phyloP scores from a whole-genome alignment of 2,113 vertebrate genomes.

The Forbesichthys agassizii region DNA sequence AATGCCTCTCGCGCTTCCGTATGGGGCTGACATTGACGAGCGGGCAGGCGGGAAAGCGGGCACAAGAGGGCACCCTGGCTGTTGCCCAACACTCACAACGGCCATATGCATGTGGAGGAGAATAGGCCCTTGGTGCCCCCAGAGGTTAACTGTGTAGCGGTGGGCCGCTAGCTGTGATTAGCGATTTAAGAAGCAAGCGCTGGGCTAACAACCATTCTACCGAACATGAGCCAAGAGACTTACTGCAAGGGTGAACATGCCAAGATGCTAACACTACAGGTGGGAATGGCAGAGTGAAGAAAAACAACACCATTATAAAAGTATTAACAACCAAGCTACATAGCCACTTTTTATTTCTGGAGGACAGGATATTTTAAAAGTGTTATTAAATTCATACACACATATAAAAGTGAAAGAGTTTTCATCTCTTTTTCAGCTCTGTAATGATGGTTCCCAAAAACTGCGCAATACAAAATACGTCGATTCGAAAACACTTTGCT shows the following conservation, averaged over 20 bases:
- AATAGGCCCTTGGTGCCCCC: slow-evolving; percentile 44
- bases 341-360: too few relatives aligned
- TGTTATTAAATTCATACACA: too few relatives aligned
- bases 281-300: slow-evolving; percentile 26
- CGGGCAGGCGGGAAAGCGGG: slow-evolving; percentile 19
- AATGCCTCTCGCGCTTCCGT: slow-evolving; percentile 49
- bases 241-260: slow-evolving; percentile 31
- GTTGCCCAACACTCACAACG: slow-evolving; percentile 56
- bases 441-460: too few relatives aligned
- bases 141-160: slow-evolving; percentile 62
- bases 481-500: too few relatives aligned
- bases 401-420: too few relatives aligned
- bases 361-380: too few relatives aligned
- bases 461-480: too few relatives aligned
- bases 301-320: too few relatives aligned
- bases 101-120: slow-evolving; percentile 48
- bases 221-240: slow-evolving; percentile 46
- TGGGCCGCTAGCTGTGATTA: slow-evolving; percentile 50
- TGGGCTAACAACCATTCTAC: slow-evolving; percentile 27
- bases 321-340: too few relatives aligned
- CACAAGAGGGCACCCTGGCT: slow-evolving; percentile 54
- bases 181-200: slow-evolving; percentile 32
- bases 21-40: slow-evolving; percentile 23
- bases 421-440: too few relatives aligned
- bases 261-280: slow-evolving; percentile 39